Evolutionary conservation across 2,797 vertebrate genomes (phyloP).

Genomic region (Novumbra hubbsi): DNA sequence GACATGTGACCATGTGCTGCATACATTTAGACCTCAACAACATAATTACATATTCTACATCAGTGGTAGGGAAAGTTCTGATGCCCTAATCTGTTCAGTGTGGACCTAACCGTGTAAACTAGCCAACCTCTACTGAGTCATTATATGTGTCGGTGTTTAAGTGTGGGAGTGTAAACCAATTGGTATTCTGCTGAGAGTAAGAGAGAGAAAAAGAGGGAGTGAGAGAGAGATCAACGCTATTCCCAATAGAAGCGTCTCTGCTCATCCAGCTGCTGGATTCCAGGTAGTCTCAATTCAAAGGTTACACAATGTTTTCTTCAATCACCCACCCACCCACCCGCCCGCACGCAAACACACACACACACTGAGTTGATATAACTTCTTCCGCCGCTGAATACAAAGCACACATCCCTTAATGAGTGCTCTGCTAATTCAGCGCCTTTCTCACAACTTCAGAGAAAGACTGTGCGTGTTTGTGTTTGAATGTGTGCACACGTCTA

Average conservation of each 20-base stretch:
- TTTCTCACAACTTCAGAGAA: conserved; percentile 19
- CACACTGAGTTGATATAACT: conserved; percentile 11
- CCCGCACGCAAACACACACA: too few relatives aligned
- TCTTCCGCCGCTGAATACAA: conserved; percentile 34
- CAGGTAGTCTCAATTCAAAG: conserved; percentile 49
- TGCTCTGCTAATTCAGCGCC: conserved; percentile 37
- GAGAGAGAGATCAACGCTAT: conserved; percentile 36
- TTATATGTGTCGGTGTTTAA: neutral
- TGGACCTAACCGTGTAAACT: neutral
- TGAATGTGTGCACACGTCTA: too few relatives aligned
- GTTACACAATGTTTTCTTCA: conserved; percentile 32
- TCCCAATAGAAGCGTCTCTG: conserved; percentile 53
- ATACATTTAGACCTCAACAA: too few relatives aligned
- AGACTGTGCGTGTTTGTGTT: too few relatives aligned
- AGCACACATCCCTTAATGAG: conserved; percentile 22
- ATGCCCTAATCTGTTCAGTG: neutral
- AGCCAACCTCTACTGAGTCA: neutral
- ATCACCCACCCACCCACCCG: conserved; percentile 15
- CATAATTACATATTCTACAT: too few relatives aligned
- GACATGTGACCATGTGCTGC: too few relatives aligned
- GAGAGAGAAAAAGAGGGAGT: too few relatives aligned
- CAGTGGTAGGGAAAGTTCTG: neutral
- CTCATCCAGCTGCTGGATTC: conserved; percentile 25
- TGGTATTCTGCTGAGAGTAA: conserved; percentile 28
- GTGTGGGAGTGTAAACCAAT: conserved; percentile 55